Percentiles rank a stretch among this genome's conserved stretches.
phyloP scores from a whole-genome alignment of 2,113 vertebrate species.

The Ascaphus truei region DNA sequence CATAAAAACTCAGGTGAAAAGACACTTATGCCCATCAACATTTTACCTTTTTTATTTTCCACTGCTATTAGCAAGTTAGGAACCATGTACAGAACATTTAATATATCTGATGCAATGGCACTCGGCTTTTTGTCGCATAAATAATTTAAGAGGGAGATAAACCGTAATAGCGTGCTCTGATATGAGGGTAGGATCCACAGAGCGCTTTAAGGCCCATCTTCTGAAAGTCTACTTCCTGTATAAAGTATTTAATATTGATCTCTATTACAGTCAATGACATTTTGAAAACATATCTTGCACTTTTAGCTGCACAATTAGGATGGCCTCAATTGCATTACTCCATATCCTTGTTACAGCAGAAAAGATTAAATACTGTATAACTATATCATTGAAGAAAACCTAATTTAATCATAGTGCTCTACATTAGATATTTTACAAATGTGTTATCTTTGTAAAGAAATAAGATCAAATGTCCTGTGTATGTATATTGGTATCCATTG shows the following conservation, averaged over 20 bases:
- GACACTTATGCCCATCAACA: constrained; percentile 45
- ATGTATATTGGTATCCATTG: no score
- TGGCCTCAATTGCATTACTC: constrained; percentile 57
- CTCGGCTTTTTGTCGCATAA: constrained; percentile 58
- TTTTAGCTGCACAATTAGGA: constrained; percentile 58
- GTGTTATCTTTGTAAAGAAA: no score
- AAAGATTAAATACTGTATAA: constrained; percentile 46
- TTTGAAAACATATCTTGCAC: constrained; percentile 60
- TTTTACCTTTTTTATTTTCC: constrained; percentile 50
- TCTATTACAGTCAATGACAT: constrained; percentile 62
- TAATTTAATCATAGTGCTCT: constrained; percentile 51
- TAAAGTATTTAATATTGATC: constrained; percentile 76
- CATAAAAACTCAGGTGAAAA: constrained; percentile 43
- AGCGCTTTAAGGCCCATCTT: constrained; percentile 63
- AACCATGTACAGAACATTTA: constrained; percentile 49
- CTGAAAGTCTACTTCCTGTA: constrained; percentile 67
- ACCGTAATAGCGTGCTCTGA: constrained; percentile 54
- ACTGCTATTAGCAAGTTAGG: constrained; percentile 49
- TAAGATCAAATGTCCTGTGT: no score
- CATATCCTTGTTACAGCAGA: constrained; percentile 50
- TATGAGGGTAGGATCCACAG: constrained; percentile 60
- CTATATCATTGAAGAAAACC: constrained; percentile 38
- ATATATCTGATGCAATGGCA: constrained; percentile 54
- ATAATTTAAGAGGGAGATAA: constrained; percentile 69
- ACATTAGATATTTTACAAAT: not conserved